Evolutionary conservation across 1,140 invertebrate species (phyloP), one percentile per base, ranked within the genome.

Genomic region (Bombyx mandarina): DNA sequence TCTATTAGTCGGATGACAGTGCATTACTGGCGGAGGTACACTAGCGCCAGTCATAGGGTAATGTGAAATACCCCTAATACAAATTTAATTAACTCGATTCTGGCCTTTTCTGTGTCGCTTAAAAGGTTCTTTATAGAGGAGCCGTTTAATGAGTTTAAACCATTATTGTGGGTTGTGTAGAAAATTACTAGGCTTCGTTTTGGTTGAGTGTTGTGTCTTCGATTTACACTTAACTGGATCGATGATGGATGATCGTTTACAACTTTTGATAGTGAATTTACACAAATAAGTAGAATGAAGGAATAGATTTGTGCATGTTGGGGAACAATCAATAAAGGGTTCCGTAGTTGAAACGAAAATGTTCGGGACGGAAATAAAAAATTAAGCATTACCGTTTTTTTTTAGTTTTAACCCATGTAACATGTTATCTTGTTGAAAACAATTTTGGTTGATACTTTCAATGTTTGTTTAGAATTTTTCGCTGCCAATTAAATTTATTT

Each of bases 1-100:
- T 84, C 84, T 87, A 87, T 87, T 87, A 85, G 73, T 69, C 71
- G 63, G 61, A 73, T 87, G 84, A 87, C 80, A 62, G 35, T 60
- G 75, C 82, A 69, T 43, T 72, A 75, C 66, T 62, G 57, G 48
- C 52, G 54, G 55, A 67, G 67, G 71, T 75, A 78, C 77, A 77
- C 78, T 82, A 85, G 80, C 80, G 79, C 80, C 79, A 77, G 70
- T 61, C 70, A 75, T 79, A 66, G 70, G 60, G 73, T 73, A 77
- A 77, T 84, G 82, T 67, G 80, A 61, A 60, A 65, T 61, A 57
- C 57, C 47, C 55, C 52, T 77, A 82, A 82, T 87, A 84, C 75
- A 82, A 87, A 87, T 85, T 87, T 84, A 85, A 85, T 87, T 82
- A 85, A 81, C 76, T 71, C 64, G 65, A 79, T 73, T 71, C 74